phyloP scores from a whole-genome alignment of 2,888 invertebrate species.

The Conops quadrifasciatus region DNA sequence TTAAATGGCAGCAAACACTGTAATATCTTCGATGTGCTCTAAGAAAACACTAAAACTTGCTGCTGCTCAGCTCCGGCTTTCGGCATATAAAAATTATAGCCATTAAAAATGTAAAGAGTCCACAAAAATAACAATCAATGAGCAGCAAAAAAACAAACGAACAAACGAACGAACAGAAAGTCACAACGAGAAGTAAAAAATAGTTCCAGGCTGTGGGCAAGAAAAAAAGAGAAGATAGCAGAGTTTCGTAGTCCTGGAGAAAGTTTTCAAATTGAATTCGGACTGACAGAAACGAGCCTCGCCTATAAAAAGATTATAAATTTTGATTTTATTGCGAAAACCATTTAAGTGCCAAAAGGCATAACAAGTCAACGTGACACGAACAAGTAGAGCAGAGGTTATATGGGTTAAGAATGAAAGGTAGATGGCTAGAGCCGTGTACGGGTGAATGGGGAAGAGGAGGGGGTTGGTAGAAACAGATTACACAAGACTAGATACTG shows the following conservation, averaged over 20 bases:
- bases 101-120: not conserved
- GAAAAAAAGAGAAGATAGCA: too few species aligned
- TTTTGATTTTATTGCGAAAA: constrained; percentile 12
- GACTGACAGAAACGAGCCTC: not conserved
- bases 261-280: constrained; percentile 8
- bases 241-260: not conserved
- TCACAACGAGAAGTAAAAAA: too few species aligned
- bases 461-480: too few species aligned
- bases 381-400: not conserved
- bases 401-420: not conserved
- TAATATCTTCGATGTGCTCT: not conserved
- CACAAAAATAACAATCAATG: not conserved
- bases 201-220: too few species aligned
- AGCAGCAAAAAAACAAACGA: not conserved
- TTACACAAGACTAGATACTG: too few species aligned
- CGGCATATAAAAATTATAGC: constrained; percentile 1
- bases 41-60: not conserved
- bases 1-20: not conserved
- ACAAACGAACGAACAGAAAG: too few species aligned
- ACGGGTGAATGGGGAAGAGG: too few species aligned
- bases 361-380: not conserved
- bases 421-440: too few species aligned
- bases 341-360: not conserved
- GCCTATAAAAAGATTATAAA: constrained; percentile 11
- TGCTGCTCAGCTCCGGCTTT: not conserved